Conservation (phyloP, 2,113 vertebrate genomes). For the Morone saxatilis region DNA sequence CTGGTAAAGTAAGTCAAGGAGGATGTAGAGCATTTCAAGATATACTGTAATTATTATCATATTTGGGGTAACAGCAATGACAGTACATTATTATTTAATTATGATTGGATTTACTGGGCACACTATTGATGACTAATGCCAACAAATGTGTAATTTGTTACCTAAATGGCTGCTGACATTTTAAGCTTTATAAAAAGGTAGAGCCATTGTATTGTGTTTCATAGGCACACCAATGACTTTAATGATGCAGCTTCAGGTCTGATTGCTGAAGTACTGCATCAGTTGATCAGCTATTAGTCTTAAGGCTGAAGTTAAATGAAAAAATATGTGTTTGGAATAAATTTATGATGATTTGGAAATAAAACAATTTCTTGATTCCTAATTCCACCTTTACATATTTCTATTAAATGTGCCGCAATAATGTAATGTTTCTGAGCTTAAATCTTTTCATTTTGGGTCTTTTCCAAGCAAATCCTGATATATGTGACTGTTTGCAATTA, state of each 20-base stretch:
- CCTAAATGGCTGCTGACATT: neutral
- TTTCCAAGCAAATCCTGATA: too few relatives aligned
- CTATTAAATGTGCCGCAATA: too few relatives aligned
- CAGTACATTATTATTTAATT: too few relatives aligned
- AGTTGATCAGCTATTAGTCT: neutral
- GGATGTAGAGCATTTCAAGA: neutral
- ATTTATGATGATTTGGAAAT: too few relatives aligned
- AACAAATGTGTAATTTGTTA: neutral
- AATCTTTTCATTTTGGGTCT: too few relatives aligned
- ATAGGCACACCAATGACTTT: neutral
- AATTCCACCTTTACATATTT: too few relatives aligned
- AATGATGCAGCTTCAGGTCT: neutral
- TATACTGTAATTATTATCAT: neutral
- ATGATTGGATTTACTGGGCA: too few relatives aligned
- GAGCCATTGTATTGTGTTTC: neutral
- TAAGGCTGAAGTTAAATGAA: too few relatives aligned
- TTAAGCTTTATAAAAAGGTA: neutral
- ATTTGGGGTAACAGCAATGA: neutral
- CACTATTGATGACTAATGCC: neutral
- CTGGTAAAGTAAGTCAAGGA: constrained; percentile 86
- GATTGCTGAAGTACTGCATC: neutral
- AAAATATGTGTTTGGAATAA: too few relatives aligned
- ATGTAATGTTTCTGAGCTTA: too few relatives aligned
- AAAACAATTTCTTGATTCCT: too few relatives aligned
- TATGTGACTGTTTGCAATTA: too few relatives aligned